phyloP scores from a whole-genome alignment of 30 jellyfish, hydroid and myxozoan species.

The Haliclystus octoradiatus region DNA sequence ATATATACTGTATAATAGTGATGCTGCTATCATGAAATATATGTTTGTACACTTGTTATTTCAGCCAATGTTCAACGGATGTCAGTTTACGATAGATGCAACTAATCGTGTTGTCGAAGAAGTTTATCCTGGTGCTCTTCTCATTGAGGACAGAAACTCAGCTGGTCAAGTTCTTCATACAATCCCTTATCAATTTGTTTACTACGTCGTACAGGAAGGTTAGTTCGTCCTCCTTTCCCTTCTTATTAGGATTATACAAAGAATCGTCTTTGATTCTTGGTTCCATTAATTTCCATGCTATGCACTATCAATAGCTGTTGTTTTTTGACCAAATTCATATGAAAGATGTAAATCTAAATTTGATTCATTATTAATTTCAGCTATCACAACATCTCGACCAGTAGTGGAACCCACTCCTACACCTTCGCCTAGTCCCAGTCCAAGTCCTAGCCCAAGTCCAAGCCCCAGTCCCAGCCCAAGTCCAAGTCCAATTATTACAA shows the following conservation, averaged over 20 bases:
- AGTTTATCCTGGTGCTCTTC: not conserved
- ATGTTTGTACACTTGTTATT: too few species aligned
- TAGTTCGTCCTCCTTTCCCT: too few species aligned
- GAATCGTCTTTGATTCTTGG: too few species aligned
- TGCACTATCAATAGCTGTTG: too few species aligned
- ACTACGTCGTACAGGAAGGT: not conserved
- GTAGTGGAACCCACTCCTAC: not conserved
- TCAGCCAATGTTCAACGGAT: not conserved
- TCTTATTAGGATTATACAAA: too few species aligned
- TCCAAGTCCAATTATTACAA: not conserved
- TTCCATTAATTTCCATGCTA: too few species aligned
- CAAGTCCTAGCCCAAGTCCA: conserved; percentile 1
- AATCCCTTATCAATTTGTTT: not conserved
- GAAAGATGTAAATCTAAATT: too few species aligned
- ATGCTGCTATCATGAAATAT: too few species aligned
- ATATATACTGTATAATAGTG: too few species aligned
- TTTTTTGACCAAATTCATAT: too few species aligned
- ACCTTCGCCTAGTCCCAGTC: not conserved
- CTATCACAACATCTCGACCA: too few species aligned
- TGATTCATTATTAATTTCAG: too few species aligned
- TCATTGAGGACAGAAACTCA: not conserved
- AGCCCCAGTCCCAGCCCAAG: not conserved
- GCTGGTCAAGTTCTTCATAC: not conserved
- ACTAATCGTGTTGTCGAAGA: not conserved
- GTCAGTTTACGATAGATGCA: not conserved